Conservation (phyloP, 2,888 invertebrate species). For the Phyllotreta cruciferae region DNA sequence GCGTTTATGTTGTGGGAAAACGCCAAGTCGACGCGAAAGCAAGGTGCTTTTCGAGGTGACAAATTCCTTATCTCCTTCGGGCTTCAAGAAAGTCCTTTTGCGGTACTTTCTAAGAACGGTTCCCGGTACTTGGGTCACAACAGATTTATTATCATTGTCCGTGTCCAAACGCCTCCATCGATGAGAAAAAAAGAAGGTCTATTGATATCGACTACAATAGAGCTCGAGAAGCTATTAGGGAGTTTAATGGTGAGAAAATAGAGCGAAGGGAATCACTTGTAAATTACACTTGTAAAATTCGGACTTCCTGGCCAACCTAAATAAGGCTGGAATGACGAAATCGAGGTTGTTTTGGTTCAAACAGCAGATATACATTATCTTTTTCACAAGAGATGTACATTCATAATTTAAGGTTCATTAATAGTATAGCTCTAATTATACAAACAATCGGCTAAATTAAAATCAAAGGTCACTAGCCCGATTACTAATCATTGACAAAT, state of each 20-base stretch:
- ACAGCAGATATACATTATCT: constrained; percentile 20
- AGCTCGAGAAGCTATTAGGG: constrained; percentile 11
- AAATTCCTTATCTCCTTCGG: constrained; percentile 13
- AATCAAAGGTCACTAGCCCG: constrained; percentile 18
- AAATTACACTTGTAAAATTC: too few relatives aligned
- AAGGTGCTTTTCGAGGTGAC: constrained; percentile 6
- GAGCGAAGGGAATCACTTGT: background rate
- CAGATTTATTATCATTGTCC: constrained; percentile 21
- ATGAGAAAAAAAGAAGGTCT: constrained; percentile 8
- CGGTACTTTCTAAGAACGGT: constrained; percentile 17
- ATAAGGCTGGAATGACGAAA: constrained; percentile 14
- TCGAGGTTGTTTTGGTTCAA: constrained; percentile 12
- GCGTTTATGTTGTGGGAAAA: too few relatives aligned
- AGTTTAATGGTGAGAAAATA: constrained; percentile 7
- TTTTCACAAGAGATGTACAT: constrained; percentile 7
- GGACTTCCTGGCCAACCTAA: constrained; percentile 13
- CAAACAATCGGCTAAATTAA: constrained; percentile 20
- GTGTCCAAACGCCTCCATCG: constrained; percentile 15
- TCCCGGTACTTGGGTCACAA: constrained; percentile 28
- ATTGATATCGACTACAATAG: constrained; percentile 10
- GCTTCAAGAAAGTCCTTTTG: constrained; percentile 5
- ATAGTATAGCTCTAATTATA: constrained; percentile 15
- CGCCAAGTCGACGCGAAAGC: too few relatives aligned
- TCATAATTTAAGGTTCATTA: constrained; percentile 17
- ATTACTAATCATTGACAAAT: constrained; percentile 5